phyloP scores from a whole-genome alignment of 2,888 invertebrate species.

The Blastobasis adustella region DNA sequence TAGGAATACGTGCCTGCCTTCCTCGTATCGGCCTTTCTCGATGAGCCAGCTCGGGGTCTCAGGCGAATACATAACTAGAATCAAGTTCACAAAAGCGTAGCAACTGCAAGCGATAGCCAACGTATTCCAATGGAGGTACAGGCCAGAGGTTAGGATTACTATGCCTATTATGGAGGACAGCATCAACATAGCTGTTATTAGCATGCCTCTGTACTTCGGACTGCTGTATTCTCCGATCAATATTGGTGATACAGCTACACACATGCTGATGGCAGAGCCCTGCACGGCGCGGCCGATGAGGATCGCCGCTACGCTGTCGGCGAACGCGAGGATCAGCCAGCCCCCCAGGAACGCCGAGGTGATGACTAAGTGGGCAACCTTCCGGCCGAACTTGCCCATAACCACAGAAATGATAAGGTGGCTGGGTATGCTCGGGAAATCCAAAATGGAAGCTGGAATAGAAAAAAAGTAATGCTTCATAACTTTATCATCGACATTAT shows the following conservation, averaged over 20 bases:
- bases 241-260: conserved; percentile 69
- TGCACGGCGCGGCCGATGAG: conserved; percentile 69
- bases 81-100: conserved; percentile 60
- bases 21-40: conserved; percentile 67
- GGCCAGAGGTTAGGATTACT: conserved; percentile 76
- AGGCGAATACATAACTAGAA: conserved; percentile 73
- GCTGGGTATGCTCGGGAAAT: conserved; percentile 75
- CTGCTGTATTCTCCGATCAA: conserved; percentile 76
- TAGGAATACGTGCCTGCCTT: conserved; percentile 73
- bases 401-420: conserved; percentile 73
- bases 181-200: conserved; percentile 73
- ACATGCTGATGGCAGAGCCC: conserved; percentile 72
- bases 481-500: no score
- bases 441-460: conserved; percentile 75
- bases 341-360: conserved; percentile 70
- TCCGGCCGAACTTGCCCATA: conserved; percentile 74
- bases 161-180: conserved; percentile 78
- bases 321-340: conserved; percentile 73
- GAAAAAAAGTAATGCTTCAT: not conserved
- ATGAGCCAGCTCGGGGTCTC: conserved; percentile 82
- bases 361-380: conserved; percentile 67
- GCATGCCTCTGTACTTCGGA: conserved; percentile 76
- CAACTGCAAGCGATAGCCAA: conserved; percentile 69
- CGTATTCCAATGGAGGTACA: conserved; percentile 73
- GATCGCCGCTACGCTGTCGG: conserved; percentile 54